Percentiles rank a stretch among this genome's conserved stretches.
Conservation (phyloP, 2,888 invertebrate genomes). For the Drosophila emarginata region DNA sequence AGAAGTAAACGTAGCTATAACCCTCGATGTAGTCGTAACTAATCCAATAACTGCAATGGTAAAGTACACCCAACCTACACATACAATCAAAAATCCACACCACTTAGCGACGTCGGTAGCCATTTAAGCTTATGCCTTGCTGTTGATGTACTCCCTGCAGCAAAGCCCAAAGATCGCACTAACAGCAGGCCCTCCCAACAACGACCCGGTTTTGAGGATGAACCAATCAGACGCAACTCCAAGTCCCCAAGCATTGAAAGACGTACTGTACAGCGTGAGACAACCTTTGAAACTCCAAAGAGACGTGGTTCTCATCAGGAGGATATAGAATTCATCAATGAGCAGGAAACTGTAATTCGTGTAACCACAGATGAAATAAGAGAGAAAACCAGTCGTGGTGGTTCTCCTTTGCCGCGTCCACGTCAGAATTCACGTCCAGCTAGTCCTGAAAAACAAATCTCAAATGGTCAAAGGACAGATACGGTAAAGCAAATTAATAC, state of each 20-base stretch:
- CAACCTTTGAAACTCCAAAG: conserved; percentile 60
- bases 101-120: conserved; percentile 35
- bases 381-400: conserved; percentile 12
- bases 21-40: conserved; percentile 52
- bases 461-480: too few species aligned
- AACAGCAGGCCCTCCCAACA: conserved; percentile 54
- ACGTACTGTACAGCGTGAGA: conserved; percentile 66
- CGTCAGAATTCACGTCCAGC: background rate
- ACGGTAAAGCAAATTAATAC: too few species aligned
- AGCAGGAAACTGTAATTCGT: conserved; percentile 53
- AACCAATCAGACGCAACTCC: conserved; percentile 49
- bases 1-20: conserved; percentile 12
- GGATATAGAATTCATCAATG: conserved; percentile 42
- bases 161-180: conserved; percentile 64
- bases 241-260: conserved; percentile 65
- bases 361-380: conserved; percentile 33
- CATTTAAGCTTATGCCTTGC: conserved; percentile 51
- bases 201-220: conserved; percentile 20
- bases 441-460: background rate
- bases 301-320: conserved; percentile 46
- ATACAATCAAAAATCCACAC: conserved; percentile 16
- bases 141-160: conserved; percentile 56
- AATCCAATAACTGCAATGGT: conserved; percentile 46
- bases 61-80: conserved; percentile 16
- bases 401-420: background rate